Conservation (phyloP, 2,888 invertebrate species). For the Chrysodeixis includens region DNA sequence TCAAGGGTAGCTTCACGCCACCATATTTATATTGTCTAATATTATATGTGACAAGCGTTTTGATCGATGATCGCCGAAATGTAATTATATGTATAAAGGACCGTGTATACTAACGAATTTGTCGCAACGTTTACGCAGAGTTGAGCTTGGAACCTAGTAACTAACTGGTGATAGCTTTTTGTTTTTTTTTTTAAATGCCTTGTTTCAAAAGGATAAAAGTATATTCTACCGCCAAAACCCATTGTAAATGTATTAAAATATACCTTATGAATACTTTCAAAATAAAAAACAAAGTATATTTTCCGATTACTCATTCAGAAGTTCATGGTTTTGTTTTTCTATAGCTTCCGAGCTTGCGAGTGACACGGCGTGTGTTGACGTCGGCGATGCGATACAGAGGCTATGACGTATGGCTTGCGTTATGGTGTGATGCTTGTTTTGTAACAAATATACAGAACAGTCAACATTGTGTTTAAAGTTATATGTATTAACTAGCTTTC, state of each 20-base stretch:
- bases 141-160: no score
- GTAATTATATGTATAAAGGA: slow-evolving; percentile 65
- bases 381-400: neutral
- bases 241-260: no score
- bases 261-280: neutral
- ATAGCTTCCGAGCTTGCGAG: neutral
- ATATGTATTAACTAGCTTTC: no score
- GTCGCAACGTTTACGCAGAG: neutral
- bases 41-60: neutral
- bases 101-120: neutral
- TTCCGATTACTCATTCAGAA: neutral
- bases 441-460: neutral
- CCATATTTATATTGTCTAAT: neutral
- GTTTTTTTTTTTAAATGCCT: no score
- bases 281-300: neutral
- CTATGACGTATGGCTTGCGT: neutral
- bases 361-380: slow-evolving; percentile 1
- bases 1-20: neutral
- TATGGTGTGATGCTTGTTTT: slow-evolving; percentile 1
- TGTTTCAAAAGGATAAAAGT: no score
- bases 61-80: slow-evolving; percentile 74
- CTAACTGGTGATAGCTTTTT: no score
- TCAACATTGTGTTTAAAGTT: no score
- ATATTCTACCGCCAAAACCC: no score
- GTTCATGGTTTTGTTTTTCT: neutral